Conservation (phyloP, 2,113 vertebrate species). For the Lepus europaeus region DNA sequence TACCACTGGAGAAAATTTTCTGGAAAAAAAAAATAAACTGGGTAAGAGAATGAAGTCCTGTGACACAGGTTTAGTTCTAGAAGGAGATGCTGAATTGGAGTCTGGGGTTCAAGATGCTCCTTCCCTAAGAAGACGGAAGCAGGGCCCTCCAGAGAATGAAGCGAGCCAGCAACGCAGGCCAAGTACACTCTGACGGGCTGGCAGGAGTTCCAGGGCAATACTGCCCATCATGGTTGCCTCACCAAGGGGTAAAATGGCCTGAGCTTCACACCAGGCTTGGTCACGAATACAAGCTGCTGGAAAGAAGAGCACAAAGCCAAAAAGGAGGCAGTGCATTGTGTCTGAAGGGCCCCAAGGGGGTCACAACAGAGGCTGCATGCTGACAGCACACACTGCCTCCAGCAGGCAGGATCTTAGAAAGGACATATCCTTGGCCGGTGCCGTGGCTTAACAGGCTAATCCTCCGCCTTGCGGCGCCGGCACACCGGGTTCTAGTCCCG, state of each 20-base stretch:
- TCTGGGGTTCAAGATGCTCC: background rate
- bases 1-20: background rate
- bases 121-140: background rate
- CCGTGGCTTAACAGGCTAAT: too few relatives aligned
- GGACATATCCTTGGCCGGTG: background rate
- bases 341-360: background rate
- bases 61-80: background rate
- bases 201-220: accelerated
- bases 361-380: too few relatives aligned
- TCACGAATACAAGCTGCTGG: background rate
- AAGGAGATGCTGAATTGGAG: background rate
- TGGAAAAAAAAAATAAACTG: background rate
- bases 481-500: too few relatives aligned
- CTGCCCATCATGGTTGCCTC: accelerated
- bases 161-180: background rate
- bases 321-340: accelerated
- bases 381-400: too few relatives aligned
- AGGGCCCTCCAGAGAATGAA: background rate
- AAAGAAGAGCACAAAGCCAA: background rate
- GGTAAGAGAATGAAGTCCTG: background rate
- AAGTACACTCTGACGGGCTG: too few relatives aligned
- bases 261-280: too few relatives aligned
- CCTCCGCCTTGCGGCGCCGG: too few relatives aligned
- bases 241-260: accelerated
- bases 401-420: background rate